phyloP scores from a whole-genome alignment of 2,113 vertebrate genomes.

The Geococcyx californianus region DNA sequence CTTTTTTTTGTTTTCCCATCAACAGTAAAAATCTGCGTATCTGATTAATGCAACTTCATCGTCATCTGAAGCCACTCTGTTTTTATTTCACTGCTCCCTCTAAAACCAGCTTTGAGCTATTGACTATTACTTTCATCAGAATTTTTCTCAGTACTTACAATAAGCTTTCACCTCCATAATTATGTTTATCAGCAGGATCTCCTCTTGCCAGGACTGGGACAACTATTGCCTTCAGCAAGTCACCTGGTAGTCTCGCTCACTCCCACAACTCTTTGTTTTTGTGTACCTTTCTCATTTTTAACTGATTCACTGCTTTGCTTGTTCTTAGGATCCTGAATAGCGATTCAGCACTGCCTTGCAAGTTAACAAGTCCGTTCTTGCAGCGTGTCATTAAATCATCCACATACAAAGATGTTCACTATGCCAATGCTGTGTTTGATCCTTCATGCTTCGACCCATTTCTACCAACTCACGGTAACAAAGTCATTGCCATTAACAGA shows the following conservation, averaged over 20 bases:
- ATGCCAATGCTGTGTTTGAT: background rate
- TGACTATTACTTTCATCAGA: background rate
- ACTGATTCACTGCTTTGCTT: background rate
- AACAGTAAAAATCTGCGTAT: background rate
- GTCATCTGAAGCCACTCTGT: background rate
- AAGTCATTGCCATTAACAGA: background rate
- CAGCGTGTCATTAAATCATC: background rate
- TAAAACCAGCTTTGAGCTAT: background rate
- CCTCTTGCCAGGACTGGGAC: background rate
- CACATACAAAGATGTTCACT: background rate
- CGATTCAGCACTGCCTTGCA: background rate
- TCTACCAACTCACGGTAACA: background rate
- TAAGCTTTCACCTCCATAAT: background rate
- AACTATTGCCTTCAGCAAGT: slow-evolving; percentile 22
- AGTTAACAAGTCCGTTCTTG: background rate
- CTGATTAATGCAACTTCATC: background rate
- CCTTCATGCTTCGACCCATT: background rate
- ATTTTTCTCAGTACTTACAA: background rate
- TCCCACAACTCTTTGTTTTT: background rate
- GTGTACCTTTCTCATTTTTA: background rate
- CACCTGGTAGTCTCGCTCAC: background rate
- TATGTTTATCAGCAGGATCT: background rate
- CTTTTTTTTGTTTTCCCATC: background rate
- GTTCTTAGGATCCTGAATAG: background rate
- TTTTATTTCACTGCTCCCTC: background rate